Evolutionary conservation across 35 echinoderm and acorn worm genomes (phyloP), one percentile per base, ranked within the genome.

Genomic region (Patiria miniata): DNA sequence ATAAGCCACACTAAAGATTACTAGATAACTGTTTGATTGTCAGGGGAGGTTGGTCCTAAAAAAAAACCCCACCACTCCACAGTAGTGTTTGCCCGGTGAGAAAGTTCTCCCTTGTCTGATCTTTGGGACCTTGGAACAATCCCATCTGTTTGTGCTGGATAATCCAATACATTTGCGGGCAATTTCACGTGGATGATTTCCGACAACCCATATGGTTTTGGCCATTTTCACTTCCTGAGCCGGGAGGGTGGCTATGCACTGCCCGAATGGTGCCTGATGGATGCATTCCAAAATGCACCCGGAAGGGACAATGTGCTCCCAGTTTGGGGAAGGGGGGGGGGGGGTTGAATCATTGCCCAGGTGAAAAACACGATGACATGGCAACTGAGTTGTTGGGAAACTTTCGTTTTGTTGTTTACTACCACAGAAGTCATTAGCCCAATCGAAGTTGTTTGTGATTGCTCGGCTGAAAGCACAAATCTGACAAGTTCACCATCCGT

Each of bases 31-130:
- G 29, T 73, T 47, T 47, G 42, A 47, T 47, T 47, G 26, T 34
- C 65, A 73, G 65, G 65, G 65, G 65, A 47, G 42, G 4, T 4
- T 47, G 42, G 42, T 47, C 42, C 12, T 47, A 6, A 61, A 61
- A 73, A 23, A 73, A 5, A 36, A 5, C 2, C 2, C 65, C n/a
- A 0, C 15, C 26, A 73, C 7, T 60, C 28, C 0, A 0, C 10
- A 22, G 26, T 7, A 73, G 65, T 73, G 42, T 73, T 73, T 26
- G 29, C 23, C 23, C 65, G 65, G 34, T 73, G 65, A 73, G 65
- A 73, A 73, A 73, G 65, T 73, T 73, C 34, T 73, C 65, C 42
- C 42, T 36, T 73, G 65, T 73, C 65, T 73, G 65, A 73, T 73
- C 65, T 73, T 26, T 14, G 65, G 34, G 65, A 73, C 65, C 65